Base-by-base conservation (phyloP, 2,888 invertebrate species). In the Antheraea assamensis region DNA sequence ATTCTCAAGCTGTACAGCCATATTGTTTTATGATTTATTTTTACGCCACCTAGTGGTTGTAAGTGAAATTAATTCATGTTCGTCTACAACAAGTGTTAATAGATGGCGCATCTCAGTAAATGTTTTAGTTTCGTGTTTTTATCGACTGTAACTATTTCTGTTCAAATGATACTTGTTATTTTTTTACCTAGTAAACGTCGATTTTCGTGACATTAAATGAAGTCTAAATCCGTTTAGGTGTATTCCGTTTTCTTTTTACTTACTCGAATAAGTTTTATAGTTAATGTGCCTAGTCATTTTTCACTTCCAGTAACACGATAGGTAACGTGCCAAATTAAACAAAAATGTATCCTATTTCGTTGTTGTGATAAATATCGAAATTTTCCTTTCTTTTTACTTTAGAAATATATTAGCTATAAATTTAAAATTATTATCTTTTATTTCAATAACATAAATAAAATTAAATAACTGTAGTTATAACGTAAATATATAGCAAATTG, bases 1-100 rank as follows among this genome's bases (percentile, higher is more conserved):
- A 3, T 70, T 35, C 2, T 27, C 35, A 27, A 21, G 24, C 24
- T 73, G n/a, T 68, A 72, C 2, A 30, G 30, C 5, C 55, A 47
- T 72, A 31, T 17, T 17, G 61, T 61, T 3, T n/a, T 58, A 61
- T 13, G 3, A 61, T 76, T 76, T 73, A 31, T 71, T 73, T 73
- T 75, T 79, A 73, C 77, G 80, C 82, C 81, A 85, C 85, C 84
- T 85, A 83, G 85, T 82, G 85, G 83, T 68, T 58, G n/a, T 35
- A 71, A 70, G 49, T 66, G 73, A 73, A 78, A 78, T 72, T 77
- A 73, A 74, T 75, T 74, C 49, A 73, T 73, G 71, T 42, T 72
- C 78, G 76, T 81, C 79, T 71, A 74, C 74, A 64, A 73, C 73
- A 71, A 19, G 0, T 47, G 73, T 66, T 64, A 66, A 78, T 58